Conservation (phyloP, 2,888 invertebrate species). For the Drosophila neonasuta region DNA sequence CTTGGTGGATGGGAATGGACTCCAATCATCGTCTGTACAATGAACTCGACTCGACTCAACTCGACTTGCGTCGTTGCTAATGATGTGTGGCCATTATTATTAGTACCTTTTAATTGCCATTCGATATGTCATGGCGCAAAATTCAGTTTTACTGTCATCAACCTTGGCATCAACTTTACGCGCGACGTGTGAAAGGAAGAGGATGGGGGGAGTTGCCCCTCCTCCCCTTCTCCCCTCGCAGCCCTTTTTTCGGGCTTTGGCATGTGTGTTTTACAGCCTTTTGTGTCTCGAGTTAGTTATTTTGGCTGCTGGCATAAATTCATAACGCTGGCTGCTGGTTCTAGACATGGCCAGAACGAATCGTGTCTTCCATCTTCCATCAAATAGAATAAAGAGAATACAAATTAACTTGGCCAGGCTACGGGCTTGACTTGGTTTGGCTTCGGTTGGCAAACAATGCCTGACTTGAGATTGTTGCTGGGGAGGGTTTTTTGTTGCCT, state of each 20-base stretch:
- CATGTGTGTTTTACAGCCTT: constrained; percentile 63
- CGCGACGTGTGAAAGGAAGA: constrained; percentile 12
- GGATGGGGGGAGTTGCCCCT: not conserved
- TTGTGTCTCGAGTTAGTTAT: constrained; percentile 71
- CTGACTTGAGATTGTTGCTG: constrained; percentile 12
- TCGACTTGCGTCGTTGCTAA: constrained; percentile 7
- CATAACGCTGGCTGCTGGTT: constrained; percentile 50
- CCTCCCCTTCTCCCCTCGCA: constrained; percentile 12
- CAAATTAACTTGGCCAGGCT: constrained; percentile 69
- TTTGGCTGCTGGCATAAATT: constrained; percentile 58
- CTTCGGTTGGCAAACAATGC: constrained; percentile 26
- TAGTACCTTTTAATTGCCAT: constrained; percentile 66
- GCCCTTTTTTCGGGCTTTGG: not conserved
- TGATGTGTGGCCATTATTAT: constrained; percentile 30
- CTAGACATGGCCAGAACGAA: constrained; percentile 30
- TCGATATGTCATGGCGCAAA: constrained; percentile 57
- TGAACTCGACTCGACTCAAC: constrained; percentile 40
- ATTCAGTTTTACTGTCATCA: constrained; percentile 59
- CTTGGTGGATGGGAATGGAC: constrained; percentile 8
- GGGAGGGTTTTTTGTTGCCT: constrained; percentile 2
- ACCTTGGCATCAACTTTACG: constrained; percentile 48
- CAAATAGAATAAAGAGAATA: constrained; percentile 69
- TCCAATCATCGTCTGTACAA: constrained; percentile 27
- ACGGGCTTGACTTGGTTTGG: constrained; percentile 40
- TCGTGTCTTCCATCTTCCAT: constrained; percentile 48